phyloP scores from a whole-genome alignment of 1,140 invertebrate genomes.

The Drosophila dunni region DNA sequence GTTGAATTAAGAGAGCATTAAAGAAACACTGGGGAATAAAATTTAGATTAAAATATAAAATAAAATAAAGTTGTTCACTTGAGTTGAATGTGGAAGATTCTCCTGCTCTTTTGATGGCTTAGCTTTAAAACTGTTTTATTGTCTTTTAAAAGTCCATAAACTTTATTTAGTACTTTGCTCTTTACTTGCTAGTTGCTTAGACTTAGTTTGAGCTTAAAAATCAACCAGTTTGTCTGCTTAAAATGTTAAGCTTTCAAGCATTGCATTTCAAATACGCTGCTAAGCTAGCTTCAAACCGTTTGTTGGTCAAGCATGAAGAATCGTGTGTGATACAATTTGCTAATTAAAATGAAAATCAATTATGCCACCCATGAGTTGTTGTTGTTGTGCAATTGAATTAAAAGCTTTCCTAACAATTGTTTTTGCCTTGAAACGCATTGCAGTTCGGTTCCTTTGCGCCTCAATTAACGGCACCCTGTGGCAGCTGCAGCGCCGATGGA shows the following conservation, averaged over 20 bases:
- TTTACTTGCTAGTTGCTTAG: too few relatives aligned
- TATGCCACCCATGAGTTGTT: constrained; percentile 15
- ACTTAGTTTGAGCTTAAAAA: neutral
- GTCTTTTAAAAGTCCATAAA: too few relatives aligned
- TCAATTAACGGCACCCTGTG: constrained; percentile 50
- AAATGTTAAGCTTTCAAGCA: neutral
- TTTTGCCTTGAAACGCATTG: constrained; percentile 10
- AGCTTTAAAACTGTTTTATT: too few relatives aligned
- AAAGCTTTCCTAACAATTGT: constrained; percentile 47
- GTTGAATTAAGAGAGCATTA: neutral
- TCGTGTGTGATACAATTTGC: constrained; percentile 15
- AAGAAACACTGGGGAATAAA: neutral
- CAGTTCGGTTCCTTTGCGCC: constrained; percentile 31
- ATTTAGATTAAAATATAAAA: too few relatives aligned
- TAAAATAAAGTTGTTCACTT: too few relatives aligned
- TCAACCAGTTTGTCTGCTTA: neutral
- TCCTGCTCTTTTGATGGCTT: too few relatives aligned
- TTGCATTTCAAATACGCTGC: neutral
- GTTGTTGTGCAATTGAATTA: constrained; percentile 47
- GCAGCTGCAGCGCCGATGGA: constrained; percentile 20
- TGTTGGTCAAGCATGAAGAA: constrained; percentile 13
- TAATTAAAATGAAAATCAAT: constrained; percentile 50
- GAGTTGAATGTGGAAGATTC: too few relatives aligned
- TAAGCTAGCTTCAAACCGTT: constrained; percentile 14
- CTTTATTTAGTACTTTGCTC: too few relatives aligned